Evolutionary conservation across 2,797 vertebrate genomes (phyloP), one percentile per base, ranked within the genome.

Genomic region (Urocyon cinereoargenteus): DNA sequence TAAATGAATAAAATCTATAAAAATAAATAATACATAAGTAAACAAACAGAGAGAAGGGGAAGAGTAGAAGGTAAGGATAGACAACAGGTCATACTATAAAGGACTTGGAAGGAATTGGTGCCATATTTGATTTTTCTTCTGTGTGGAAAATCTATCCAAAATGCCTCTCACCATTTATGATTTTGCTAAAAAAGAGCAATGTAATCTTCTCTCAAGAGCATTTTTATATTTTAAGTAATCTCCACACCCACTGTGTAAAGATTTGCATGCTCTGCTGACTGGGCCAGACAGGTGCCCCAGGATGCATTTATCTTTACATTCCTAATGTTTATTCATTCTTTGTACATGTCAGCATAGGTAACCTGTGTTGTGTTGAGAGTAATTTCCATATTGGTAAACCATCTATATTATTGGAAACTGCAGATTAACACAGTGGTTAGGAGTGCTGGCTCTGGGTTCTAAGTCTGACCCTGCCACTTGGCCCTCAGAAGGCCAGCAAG

Each of bases 101-200:
- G 53, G 45, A 49, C 3, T 7, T 12, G 2, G 10, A 36, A 82
- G 40, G 34, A 92, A 45, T 2, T 36, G 5, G 24, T 12, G 28
- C 68, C 55, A n/a, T 6, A 18, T 53, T 64, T 88, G 19, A 51
- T 77, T 53, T 53, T 91, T 73, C 51, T 62, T 84, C 18, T 86
- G 28, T 83, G 31, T 72, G 49, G 51, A 6, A 82, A 96, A 77
- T 70, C 51, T 90, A 49, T 68, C n/a, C n/a, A 68, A 86, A 93
- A 83, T 77, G 14, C 11, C 22, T 62, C 51, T 73, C 19, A 64
- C 34, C n/a, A 26, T 77, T 68, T 61, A 66, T 62, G 82, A 62
- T 40, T 68, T 86, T 19, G 28, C 59, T 79, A 14, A 89, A 31
- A 85, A 89, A 31, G 84, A 11, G 40, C 24, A 40, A 59, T 18